Evolutionary conservation across 2,797 vertebrate species (phyloP).

Genomic region (Dendrocincla tyrannina): DNA sequence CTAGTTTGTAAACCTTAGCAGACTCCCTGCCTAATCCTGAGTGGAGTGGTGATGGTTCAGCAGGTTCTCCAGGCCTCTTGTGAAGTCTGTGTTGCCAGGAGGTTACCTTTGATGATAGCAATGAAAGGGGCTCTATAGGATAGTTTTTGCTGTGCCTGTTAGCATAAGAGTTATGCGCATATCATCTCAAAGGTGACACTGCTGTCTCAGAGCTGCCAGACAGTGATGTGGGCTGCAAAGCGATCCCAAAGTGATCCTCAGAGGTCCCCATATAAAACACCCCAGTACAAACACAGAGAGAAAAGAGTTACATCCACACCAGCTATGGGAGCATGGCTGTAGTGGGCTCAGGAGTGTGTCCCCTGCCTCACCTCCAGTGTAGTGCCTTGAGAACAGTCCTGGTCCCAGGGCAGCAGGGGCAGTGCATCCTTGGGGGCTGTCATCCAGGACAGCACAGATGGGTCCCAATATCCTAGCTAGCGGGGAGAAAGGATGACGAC

Average conservation of each 20-base stretch:
- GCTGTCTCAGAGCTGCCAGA: not conserved
- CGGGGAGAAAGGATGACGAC: not conserved
- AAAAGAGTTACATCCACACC: not conserved
- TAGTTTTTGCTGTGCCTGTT: not conserved
- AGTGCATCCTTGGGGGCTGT: not conserved
- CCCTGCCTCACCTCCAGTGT: accelerated
- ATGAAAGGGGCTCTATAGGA: not conserved
- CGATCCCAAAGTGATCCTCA: not conserved
- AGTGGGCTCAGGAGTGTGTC: accelerated
- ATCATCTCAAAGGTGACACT: not conserved
- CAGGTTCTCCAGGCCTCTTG: not conserved
- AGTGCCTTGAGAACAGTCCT: not conserved
- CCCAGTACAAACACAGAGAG: not conserved
- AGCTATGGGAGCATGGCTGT: not conserved
- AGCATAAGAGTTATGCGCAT: not conserved
- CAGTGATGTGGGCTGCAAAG: not conserved
- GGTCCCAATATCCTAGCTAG: not conserved
- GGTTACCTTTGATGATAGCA: not conserved
- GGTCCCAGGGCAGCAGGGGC: not conserved
- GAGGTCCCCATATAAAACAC: not conserved
- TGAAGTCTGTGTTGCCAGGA: not conserved
- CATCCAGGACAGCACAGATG: accelerated
- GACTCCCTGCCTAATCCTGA: not conserved
- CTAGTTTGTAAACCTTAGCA: not conserved
- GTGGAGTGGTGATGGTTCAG: not conserved